Evolutionary conservation across 37 sponge, comb jelly and placozoan species (phyloP).

Genomic region (Tethya wilhelma): DNA sequence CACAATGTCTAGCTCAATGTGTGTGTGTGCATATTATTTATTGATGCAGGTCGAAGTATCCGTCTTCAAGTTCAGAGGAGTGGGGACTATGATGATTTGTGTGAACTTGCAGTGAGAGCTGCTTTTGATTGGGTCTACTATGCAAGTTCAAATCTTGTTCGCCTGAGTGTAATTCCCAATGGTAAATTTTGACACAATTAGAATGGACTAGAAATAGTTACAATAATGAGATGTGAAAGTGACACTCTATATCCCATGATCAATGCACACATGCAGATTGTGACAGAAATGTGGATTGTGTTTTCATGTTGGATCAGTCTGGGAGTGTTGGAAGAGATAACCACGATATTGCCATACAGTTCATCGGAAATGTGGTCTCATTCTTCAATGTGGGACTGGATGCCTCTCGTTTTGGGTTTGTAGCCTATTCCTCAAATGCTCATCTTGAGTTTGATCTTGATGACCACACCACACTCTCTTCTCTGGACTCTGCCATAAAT

Average conservation of each 20-base stretch:
- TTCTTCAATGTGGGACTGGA: constrained; percentile 67
- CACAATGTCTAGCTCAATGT: no score
- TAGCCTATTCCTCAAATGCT: constrained; percentile 54
- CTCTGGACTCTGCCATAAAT: constrained; percentile 23
- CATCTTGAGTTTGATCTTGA: constrained; percentile 53
- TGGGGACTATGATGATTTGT: constrained; percentile 1
- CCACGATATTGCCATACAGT: constrained; percentile 64
- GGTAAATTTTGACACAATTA: neutral
- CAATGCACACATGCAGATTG: constrained; percentile 53
- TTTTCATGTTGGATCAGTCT: constrained; percentile 82
- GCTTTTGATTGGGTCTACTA: constrained; percentile 81
- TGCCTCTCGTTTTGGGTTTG: constrained; percentile 61
- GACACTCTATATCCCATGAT: neutral
- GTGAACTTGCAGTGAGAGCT: constrained; percentile 43
- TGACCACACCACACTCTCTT: constrained; percentile 7
- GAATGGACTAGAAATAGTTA: neutral
- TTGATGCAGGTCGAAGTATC: constrained; percentile 67
- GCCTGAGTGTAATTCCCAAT: constrained; percentile 67
- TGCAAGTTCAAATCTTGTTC: neutral
- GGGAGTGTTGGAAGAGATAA: constrained; percentile 73
- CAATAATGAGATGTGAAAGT: no score
- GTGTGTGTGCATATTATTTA: no score
- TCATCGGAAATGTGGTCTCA: constrained; percentile 58
- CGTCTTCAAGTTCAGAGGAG: constrained; percentile 10
- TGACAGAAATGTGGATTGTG: constrained; percentile 61